Conservation (phyloP, 2,113 vertebrate species). For the Clarias magur region DNA sequence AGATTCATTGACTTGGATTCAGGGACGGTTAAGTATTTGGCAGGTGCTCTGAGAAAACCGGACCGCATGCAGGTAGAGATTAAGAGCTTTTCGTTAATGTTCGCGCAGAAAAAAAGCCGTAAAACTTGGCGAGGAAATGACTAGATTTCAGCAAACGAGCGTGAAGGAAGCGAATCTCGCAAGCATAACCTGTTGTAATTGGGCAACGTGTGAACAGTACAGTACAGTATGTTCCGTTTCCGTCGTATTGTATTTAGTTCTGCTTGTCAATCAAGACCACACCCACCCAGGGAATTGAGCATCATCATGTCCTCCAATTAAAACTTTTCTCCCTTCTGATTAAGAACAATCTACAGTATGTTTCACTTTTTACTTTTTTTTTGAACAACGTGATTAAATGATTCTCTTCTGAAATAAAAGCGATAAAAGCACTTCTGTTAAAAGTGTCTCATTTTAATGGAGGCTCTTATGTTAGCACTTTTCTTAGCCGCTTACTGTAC, state of each 20-base stretch:
- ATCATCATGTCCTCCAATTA: background rate
- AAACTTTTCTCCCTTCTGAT: background rate
- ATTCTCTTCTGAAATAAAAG: too few relatives aligned
- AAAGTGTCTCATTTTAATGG: background rate
- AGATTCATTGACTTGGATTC: slow-evolving; percentile 29
- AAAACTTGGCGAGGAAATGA: background rate
- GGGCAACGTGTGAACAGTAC: background rate
- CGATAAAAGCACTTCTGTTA: background rate
- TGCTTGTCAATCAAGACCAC: background rate
- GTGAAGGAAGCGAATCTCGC: background rate
- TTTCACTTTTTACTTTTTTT: background rate
- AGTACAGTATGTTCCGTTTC: background rate
- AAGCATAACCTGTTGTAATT: background rate
- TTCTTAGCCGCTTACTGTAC: background rate
- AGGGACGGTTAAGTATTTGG: slow-evolving; percentile 47
- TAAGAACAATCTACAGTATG: background rate
- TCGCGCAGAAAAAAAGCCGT: background rate
- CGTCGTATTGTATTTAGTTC: background rate
- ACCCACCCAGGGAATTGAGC: background rate
- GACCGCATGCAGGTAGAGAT: background rate
- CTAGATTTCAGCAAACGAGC: background rate
- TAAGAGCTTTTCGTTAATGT: slow-evolving; percentile 4
- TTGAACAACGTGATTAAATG: background rate
- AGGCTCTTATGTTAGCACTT: background rate
- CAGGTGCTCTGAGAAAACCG: slow-evolving; percentile 31